Evolutionary conservation across 2,797 vertebrate genomes (phyloP), one percentile per base, ranked within the genome.

Genomic region (Percopsis omiscomaycus): DNA sequence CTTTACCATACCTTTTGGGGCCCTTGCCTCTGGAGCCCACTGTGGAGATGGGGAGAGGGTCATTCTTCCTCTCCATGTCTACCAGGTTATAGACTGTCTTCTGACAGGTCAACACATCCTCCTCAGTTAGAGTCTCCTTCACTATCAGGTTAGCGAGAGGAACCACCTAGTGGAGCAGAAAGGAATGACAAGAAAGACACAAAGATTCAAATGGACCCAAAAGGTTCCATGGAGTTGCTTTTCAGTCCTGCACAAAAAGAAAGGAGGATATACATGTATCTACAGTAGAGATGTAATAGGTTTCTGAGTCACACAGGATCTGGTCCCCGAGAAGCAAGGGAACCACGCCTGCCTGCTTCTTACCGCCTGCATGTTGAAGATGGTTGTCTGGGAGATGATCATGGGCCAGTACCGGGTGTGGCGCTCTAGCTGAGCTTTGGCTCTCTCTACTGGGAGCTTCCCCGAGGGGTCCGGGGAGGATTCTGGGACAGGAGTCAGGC

Each of bases 301-400:
- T 22, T 22, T 22, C 22, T 22, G 22, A 22, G 22, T 22, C 22
- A 22, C 22, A 22, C 22, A 22, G 22, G 22, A 22, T 22, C 22
- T 22, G 22, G 22, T 22, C 27, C 37, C 37, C 1, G 30, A 44
- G 14, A 22, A 16, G 44, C 9, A 57, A 22, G 16, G 2, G 1
- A 44, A 15, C 8, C 29, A 13, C 70, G 1, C 59, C 11, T 44
- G 13, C 3, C 2, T 59, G 68, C 11, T 53, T 90, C 94, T 93
- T 86, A 99, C 98, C 52, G 98, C 98, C 87, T 99, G 98, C 98
- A 99, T 99, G 88, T 99, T 99, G 88, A 99, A 98, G 75, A 99
- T 98, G 69, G 98, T 99, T 52, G 98, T 99, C 88, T 99, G 98
- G 75, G 98, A 99, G 84, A 99, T 99, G 82, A 99, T 99, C 98